Conservation (phyloP, 37 sponge, comb jelly and placozoan genomes). For the Beroe ovata region DNA sequence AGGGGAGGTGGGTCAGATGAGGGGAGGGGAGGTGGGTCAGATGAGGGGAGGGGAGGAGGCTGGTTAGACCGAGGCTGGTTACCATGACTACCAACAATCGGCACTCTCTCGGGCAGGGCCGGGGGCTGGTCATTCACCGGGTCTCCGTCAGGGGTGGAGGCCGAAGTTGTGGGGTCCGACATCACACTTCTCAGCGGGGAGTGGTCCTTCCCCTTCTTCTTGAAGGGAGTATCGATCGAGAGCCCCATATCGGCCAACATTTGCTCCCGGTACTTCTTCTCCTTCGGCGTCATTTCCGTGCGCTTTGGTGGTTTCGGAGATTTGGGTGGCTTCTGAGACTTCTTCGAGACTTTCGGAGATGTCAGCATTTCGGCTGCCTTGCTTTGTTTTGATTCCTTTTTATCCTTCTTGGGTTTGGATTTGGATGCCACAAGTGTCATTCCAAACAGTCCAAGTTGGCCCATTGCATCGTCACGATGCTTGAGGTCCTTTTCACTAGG, state of each 20-base stretch:
- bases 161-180: background rate
- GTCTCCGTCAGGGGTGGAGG: background rate
- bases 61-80: background rate
- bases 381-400: background rate
- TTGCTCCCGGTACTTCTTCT: background rate
- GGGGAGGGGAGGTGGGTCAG: slow-evolving; percentile 49
- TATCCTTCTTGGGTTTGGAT: slow-evolving; percentile 15
- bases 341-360: background rate
- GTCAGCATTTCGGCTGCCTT: background rate
- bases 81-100: background rate
- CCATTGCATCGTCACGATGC: slow-evolving; percentile 13
- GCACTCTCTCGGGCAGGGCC: background rate
- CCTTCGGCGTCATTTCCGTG: background rate
- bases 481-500: background rate
- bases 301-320: background rate
- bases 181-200: background rate
- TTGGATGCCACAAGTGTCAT: background rate
- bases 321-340: background rate
- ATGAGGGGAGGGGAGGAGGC: slow-evolving; percentile 25
- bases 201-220: background rate
- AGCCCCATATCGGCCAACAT: background rate
- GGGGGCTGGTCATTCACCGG: background rate
- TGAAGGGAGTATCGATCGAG: background rate
- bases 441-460: background rate
- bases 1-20: background rate